These are phyloP conservation scores for Cryptoblepharus egeriae DNA, from an alignment of 2,797 vertebrate species.

Conservation along the genomic window DNA sequence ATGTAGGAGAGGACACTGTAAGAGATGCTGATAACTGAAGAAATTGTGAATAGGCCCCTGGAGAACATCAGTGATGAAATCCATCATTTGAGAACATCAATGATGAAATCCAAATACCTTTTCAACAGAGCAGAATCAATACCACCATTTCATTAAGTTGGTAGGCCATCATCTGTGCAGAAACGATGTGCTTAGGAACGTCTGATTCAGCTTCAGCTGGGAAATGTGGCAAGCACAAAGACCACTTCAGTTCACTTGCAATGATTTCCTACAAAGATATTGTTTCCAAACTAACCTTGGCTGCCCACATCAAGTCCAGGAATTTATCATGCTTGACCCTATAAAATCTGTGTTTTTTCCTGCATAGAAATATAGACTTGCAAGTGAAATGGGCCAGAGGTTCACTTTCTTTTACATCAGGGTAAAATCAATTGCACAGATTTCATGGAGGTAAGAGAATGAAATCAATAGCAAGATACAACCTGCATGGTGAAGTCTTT, in stretches of 20 bases:
- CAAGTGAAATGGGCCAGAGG: neutral
- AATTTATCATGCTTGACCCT: neutral
- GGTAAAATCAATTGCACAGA: neutral
- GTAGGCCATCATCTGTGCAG: neutral
- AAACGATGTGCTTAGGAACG: neutral
- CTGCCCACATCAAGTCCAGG: neutral
- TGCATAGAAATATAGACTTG: neutral
- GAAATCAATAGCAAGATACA: neutral
- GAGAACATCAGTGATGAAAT: conserved; percentile 29
- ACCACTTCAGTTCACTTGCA: neutral
- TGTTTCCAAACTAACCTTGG: neutral
- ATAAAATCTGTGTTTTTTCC: neutral
- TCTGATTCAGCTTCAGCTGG: neutral
- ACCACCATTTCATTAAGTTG: conserved; percentile 10
- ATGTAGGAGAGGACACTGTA: neutral
- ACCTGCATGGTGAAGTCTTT: neutral
- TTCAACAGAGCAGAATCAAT: neutral
- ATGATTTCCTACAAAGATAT: neutral
- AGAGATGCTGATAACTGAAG: conserved; percentile 43
- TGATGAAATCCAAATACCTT: conserved; percentile 9
- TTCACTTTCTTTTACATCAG: neutral
- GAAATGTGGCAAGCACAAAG: neutral
- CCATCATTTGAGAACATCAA: conserved; percentile 33
- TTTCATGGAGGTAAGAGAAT: neutral
- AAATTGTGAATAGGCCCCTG: conserved; percentile 50